Conservation (phyloP, 2,888 invertebrate genomes). For the Caenorhabditis sp. region DNA sequence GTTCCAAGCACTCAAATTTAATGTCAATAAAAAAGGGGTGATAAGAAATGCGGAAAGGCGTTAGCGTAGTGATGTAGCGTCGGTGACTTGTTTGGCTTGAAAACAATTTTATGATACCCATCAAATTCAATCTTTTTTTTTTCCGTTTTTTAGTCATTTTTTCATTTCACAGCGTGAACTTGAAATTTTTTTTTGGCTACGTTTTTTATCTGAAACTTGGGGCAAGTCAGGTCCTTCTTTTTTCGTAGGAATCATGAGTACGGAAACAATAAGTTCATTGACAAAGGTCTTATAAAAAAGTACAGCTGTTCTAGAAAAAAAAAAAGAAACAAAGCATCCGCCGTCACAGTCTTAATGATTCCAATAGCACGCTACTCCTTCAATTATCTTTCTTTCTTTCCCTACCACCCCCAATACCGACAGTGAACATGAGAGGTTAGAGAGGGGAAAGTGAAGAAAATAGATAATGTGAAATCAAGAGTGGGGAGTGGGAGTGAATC, state of each 20-base stretch:
- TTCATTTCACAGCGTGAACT: neutral
- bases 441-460: neutral
- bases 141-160: neutral
- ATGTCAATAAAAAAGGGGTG: slow-evolving; percentile 53
- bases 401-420: neutral
- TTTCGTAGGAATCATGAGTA: no score
- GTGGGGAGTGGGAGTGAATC: slow-evolving; percentile 26
- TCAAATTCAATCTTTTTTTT: neutral
- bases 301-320: slow-evolving; percentile 16
- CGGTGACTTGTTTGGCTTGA: slow-evolving; percentile 12
- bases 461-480: slow-evolving; percentile 40
- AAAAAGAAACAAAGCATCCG: slow-evolving; percentile 24
- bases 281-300: slow-evolving; percentile 1
- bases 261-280: neutral
- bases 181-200: neutral
- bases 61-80: slow-evolving; percentile 12
- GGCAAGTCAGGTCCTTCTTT: no score
- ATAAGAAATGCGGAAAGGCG: slow-evolving; percentile 24
- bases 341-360: slow-evolving; percentile 57
- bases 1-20: slow-evolving; percentile 55
- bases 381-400: slow-evolving; percentile 25
- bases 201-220: no score
- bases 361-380: slow-evolving; percentile 38
- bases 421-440: slow-evolving; percentile 7
- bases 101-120: slow-evolving; percentile 18